These are phyloP conservation scores for Pristionchus entomophagus DNA, from an alignment of 2,888 invertebrate species.

Conservation along the genomic window DNA sequence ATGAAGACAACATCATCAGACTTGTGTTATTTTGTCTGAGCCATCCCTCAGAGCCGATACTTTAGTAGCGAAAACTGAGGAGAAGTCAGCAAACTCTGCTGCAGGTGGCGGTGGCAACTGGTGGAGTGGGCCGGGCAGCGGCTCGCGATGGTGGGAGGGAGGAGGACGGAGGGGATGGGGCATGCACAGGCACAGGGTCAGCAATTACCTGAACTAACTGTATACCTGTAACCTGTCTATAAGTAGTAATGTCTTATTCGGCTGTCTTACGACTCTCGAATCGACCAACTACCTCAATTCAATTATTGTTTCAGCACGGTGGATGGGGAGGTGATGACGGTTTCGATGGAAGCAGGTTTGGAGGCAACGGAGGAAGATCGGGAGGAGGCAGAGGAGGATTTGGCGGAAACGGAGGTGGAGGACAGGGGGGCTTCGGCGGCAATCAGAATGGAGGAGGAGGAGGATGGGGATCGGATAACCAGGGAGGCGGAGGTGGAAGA, in stretches of 20 bases:
- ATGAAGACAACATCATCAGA: no score
- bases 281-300: no score
- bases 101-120: no score
- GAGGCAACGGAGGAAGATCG: background rate
- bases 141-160: slow-evolving; percentile 27
- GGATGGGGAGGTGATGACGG: background rate
- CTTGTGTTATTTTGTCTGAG: background rate
- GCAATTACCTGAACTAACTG: background rate
- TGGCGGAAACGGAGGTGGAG: background rate
- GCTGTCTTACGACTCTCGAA: no score
- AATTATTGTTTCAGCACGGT: background rate
- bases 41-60: no score
- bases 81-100: no score
- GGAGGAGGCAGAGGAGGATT: background rate
- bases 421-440: background rate
- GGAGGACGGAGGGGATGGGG: slow-evolving; percentile 20
- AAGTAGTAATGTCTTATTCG: no score
- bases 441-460: background rate
- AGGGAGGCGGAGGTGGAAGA: background rate
- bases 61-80: no score
- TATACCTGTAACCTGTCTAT: no score
- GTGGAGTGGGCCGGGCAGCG: slow-evolving; percentile 30
- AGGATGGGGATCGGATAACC: background rate
- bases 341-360: background rate
- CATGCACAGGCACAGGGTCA: background rate